A percentile compares a stretch with the other conserved stretches of the same genome.
phyloP scores from a whole-genome alignment of 2,113 vertebrate species.

The Atractosteus spatula region DNA sequence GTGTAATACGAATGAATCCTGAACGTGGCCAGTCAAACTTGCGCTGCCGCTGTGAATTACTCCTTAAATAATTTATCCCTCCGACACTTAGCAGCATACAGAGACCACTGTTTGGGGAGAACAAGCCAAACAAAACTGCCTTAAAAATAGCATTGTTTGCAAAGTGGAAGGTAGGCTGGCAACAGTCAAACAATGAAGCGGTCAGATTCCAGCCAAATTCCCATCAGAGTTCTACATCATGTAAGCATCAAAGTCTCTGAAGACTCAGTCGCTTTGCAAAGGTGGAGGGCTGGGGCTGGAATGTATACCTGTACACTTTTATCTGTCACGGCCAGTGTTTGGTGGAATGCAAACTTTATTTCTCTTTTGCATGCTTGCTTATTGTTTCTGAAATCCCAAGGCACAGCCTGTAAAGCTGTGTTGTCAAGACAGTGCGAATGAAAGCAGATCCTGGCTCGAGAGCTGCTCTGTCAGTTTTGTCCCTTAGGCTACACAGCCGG shows the following conservation, averaged over 20 bases:
- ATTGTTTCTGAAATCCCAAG: slow-evolving; percentile 56
- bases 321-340: slow-evolving; percentile 51
- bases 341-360: slow-evolving; percentile 46
- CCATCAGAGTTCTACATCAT: slow-evolving; percentile 41
- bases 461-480: slow-evolving; percentile 26
- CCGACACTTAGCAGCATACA: slow-evolving; percentile 58
- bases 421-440: slow-evolving; percentile 46
- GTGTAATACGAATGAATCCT: neutral
- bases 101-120: slow-evolving; percentile 70
- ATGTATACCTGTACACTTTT: slow-evolving; percentile 37
- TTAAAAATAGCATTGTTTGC: slow-evolving; percentile 75
- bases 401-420: slow-evolving; percentile 36
- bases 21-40: neutral
- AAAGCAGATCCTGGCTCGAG: slow-evolving; percentile 36
- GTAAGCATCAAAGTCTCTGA: slow-evolving; percentile 50
- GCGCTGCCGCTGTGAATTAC: slow-evolving; percentile 40
- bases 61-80: slow-evolving; percentile 72
- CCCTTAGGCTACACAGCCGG: slow-evolving; percentile 35
- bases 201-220: slow-evolving; percentile 46
- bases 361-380: slow-evolving; percentile 45
- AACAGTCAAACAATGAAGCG: slow-evolving; percentile 61
- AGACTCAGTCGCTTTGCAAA: slow-evolving; percentile 41
- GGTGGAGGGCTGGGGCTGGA: slow-evolving; percentile 23
- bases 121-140: slow-evolving; percentile 76
- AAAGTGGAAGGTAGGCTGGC: slow-evolving; percentile 54